Evolutionary conservation across 2,113 vertebrate genomes (phyloP).

Genomic region (Clarias magur): DNA sequence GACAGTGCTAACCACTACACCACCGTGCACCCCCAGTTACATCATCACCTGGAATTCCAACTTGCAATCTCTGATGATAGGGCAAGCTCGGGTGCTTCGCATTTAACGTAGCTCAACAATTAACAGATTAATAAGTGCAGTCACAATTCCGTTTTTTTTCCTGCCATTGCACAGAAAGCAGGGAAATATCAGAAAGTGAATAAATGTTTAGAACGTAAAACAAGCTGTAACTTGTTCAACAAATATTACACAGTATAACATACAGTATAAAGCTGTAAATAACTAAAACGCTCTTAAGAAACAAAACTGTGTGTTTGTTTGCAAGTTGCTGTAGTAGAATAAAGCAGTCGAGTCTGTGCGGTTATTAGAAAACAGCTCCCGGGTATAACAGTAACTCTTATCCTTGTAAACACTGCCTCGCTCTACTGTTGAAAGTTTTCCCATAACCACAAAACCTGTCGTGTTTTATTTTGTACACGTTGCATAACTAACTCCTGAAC

Average conservation of each 20-base stretch:
- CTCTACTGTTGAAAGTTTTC: not conserved
- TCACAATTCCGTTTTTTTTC: not conserved
- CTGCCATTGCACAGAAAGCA: not conserved
- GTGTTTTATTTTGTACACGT: not conserved
- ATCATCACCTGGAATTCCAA: too few relatives aligned
- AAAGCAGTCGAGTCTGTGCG: not conserved
- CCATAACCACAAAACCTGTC: not conserved
- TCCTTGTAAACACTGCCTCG: not conserved
- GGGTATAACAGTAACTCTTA: not conserved
- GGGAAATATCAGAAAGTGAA: not conserved
- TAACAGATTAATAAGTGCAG: not conserved
- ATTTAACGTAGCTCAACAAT: not conserved
- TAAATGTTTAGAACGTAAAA: not conserved
- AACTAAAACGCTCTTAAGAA: not conserved
- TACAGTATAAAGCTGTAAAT: not conserved
- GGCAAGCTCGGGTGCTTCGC: not conserved
- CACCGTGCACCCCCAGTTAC: too few relatives aligned
- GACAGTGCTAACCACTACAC: too few relatives aligned
- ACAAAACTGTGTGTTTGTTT: not conserved
- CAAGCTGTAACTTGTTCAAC: too few relatives aligned
- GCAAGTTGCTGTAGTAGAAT: not conserved
- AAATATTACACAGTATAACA: not conserved
- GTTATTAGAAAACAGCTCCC: not conserved
- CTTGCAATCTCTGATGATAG: too few relatives aligned
- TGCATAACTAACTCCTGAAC: not conserved